A percentile compares a stretch with the other conserved stretches of the same genome.
Conservation (phyloP, 2,113 vertebrate genomes). For the Odobenus rosmarus region DNA sequence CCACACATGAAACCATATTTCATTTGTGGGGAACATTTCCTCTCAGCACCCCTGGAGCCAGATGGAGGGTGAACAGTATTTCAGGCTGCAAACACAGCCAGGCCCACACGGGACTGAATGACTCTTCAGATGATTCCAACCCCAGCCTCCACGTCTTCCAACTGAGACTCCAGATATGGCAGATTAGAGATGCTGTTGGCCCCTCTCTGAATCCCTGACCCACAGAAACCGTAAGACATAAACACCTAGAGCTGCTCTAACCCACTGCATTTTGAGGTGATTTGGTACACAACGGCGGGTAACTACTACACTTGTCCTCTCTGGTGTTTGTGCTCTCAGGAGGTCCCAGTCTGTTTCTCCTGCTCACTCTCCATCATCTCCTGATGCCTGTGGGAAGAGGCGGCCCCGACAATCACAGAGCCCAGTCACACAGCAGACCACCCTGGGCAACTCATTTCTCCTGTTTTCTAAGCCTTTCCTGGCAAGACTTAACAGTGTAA, state of each 20-base stretch:
- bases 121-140: neutral
- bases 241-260: neutral
- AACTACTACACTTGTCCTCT: neutral
- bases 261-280: neutral
- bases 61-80: neutral
- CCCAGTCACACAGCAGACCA: neutral
- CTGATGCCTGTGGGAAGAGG: neutral
- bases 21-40: neutral
- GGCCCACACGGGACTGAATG: rapidly evolving
- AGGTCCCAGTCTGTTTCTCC: neutral
- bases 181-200: neutral
- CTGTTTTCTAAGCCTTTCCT: neutral
- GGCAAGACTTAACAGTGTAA: neutral
- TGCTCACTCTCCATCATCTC: neutral
- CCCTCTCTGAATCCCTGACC: neutral
- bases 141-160: neutral
- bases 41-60: neutral
- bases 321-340: neutral
- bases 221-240: neutral
- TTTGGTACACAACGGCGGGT: neutral
- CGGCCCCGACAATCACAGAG: neutral
- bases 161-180: neutral
- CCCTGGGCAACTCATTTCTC: neutral
- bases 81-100: neutral
- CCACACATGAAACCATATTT: neutral